Percentiles rank a stretch among this genome's conserved stretches.
Conservation (phyloP, 92 coral and sea anemone species). For the Chrysogorgia sp. region DNA sequence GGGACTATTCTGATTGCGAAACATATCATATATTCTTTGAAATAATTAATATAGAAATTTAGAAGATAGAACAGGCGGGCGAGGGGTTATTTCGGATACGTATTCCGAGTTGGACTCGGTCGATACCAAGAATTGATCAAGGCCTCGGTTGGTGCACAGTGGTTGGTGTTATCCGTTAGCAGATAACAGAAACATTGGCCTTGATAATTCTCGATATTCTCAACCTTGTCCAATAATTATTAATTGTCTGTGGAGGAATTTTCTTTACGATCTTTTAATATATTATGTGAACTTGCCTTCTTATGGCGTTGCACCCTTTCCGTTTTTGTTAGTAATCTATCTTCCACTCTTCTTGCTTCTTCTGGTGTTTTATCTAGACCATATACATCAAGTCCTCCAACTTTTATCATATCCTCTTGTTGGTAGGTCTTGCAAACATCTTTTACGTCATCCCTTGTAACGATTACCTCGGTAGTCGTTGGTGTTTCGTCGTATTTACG, state of each 20-base stretch:
- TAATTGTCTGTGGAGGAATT: not conserved
- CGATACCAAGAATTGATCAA: too few relatives aligned
- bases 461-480: not conserved
- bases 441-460: not conserved
- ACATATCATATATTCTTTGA: too few relatives aligned
- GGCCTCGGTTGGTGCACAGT: not conserved
- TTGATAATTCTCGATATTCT: too few relatives aligned
- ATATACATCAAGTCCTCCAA: conserved; percentile 5
- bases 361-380: not conserved
- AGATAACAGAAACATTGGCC: too few relatives aligned
- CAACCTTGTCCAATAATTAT: too few relatives aligned
- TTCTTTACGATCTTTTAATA: not conserved
- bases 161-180: too few relatives aligned
- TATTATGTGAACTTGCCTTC: conserved; percentile 14
- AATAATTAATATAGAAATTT: too few relatives aligned
- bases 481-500: not conserved
- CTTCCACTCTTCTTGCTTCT: conserved; percentile 8
- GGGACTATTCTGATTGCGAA: not conserved
- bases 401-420: not conserved
- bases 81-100: too few relatives aligned
- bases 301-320: conserved; percentile 8
- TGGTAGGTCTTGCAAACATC: not conserved
- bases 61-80: too few relatives aligned
- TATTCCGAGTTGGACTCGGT: too few relatives aligned
- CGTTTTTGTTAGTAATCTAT: not conserved